Base-by-base conservation (phyloP, 1,140 invertebrate genomes). In the Aphis gossypii region DNA sequence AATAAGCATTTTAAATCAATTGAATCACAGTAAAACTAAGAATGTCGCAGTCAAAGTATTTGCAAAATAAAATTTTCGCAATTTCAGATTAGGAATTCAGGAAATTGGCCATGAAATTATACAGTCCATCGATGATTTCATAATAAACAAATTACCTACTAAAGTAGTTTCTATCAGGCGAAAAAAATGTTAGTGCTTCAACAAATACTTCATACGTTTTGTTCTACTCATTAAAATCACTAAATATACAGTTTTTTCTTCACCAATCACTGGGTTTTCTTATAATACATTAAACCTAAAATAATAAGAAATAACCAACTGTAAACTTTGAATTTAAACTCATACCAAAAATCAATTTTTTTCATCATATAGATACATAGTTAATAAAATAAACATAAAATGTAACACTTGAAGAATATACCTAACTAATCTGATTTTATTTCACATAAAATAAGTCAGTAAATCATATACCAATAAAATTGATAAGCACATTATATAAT, bases 221-320 rank as follows among this genome's bases (percentile, higher is more conserved):
- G 54, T 90, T 90, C 89, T 60, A 90, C 89, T 90, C 25, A 90
- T 90, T 68, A 90, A 89, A 90, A 90, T 90, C 89, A 90, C 89
- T 90, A 60, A 90, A 25, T 90, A 44, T 0, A 90, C 23, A 68
- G 38, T 89, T 90, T 90, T 89, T 88, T 76, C 60, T 76, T 76
- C 60, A n/a, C 25, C 11, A 11, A 48, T n/a, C 84, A 44, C 84
- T 1, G 25, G 4, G 25, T 25, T 23, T 87, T 18, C 23, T 4
- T 87, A n/a, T 46, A 30, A 76, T 76, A 54, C 1, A n/a, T 76
- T 76, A 76, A 76, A n/a, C 14, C 14, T n/a, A 76, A n/a, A 76
- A 76, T 0, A 18, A 30, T 76, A 5, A 76, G 14, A n/a, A 76
- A 76, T n/a, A 76, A 4, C 14, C 4, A 76, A n/a, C 30, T 6